Base-by-base conservation (phyloP, 2,797 vertebrate genomes). In the Alcedo atthis region DNA sequence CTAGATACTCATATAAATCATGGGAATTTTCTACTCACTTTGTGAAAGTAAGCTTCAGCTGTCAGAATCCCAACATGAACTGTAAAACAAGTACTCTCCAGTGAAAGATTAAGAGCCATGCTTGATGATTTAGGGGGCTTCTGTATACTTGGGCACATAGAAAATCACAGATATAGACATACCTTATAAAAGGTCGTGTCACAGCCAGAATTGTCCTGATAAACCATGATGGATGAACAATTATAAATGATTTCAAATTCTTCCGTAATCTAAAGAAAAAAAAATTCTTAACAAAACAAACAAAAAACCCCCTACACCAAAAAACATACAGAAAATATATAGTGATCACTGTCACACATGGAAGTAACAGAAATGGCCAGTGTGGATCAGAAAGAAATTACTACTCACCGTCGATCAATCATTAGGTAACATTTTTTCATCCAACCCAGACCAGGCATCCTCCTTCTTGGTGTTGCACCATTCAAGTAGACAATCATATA, bases 401-500 rank as follows among this genome's bases (percentile, higher is more conserved):
- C 14, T 33, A 46, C 92, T 73, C 80, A 98, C 99, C 99, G 97
- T 80, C 99, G 98, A 96, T 99, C 99, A 96, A 99, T 99, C 99
- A 99, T 99, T 95, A 99, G 98, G 69, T 99, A 99, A 96, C 99
- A 99, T 89, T 98, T 99, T 97, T 99, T 99, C 94, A 99, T 98
- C 99, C 99, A 99, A 21, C 99, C 98, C 4, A 99, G 96, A 15
- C 99, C 99, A 4, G 99, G 99, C 99, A 99, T 99, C 93, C 98
- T 98, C 89, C 99, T 98, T 96, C 99, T 98, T 71, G 99, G 99
- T 5, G 99, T 99, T 82, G 99, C 99, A 77, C 99, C 99, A 26
- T 99, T 99, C 97, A 99, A 97, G 92, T 99, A 99, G 66, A 99
- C 98, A 20, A 99, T 99, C 99, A 99, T 98, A 89, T 99, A 99